These are phyloP conservation scores for Drosophila acutilabella DNA, from an alignment of 2,888 invertebrate genomes.

Conservation along the genomic window DNA sequence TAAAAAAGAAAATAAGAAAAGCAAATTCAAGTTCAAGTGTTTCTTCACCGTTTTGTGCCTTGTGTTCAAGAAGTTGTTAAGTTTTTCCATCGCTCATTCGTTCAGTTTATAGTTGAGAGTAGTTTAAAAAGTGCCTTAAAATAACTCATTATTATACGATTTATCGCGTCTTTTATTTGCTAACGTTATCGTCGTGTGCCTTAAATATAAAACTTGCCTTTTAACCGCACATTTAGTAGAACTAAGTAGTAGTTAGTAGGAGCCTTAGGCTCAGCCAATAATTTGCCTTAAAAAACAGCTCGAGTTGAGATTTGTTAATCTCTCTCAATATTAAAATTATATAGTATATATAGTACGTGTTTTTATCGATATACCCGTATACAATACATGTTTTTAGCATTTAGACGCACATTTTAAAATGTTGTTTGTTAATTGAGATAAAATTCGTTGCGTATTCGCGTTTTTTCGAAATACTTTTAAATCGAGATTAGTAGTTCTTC, in stretches of 20 bases:
- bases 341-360: constrained; percentile 39
- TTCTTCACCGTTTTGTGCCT: constrained; percentile 64
- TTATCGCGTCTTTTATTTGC: constrained; percentile 44
- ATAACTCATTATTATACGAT: constrained; percentile 14
- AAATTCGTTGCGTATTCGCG: constrained; percentile 45
- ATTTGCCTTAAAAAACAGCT: constrained; percentile 65
- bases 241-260: constrained; percentile 23
- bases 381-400: constrained; percentile 40
- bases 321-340: constrained; percentile 16
- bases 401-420: constrained; percentile 32
- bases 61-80: constrained; percentile 60
- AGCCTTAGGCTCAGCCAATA: constrained; percentile 65
- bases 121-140: constrained; percentile 59
- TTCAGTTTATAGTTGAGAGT: constrained; percentile 49
- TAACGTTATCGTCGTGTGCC: constrained; percentile 65
- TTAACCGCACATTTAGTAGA: constrained; percentile 16
- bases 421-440: constrained; percentile 51
- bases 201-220: constrained; percentile 39
- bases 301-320: constrained; percentile 12
- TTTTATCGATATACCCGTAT: constrained; percentile 53
- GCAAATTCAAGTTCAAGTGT: constrained; percentile 40
- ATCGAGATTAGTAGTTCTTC: constrained; percentile 9
- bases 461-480: constrained; percentile 57
- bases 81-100: constrained; percentile 45
- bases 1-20: constrained; percentile 30